These are phyloP conservation scores for Oryzias melastigma DNA, from an alignment of 2,113 vertebrate species.

Conservation along the genomic window DNA sequence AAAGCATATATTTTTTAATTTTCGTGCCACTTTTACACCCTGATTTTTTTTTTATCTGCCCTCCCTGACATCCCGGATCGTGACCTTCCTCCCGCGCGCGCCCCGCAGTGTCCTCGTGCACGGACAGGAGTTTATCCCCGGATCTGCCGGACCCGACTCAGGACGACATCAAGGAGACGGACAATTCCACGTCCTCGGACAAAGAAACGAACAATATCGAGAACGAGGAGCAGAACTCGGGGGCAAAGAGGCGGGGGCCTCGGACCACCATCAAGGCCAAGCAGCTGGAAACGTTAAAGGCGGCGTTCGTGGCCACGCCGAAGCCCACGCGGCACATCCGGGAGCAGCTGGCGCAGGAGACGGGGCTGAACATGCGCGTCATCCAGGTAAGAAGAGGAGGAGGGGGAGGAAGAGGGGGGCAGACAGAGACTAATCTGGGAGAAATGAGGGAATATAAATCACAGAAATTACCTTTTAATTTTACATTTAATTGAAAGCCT, in stretches of 20 bases:
- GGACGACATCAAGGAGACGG: slow-evolving; percentile 95
- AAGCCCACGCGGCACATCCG: slow-evolving; percentile 96
- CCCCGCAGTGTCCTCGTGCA: slow-evolving; percentile 93
- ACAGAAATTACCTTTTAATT: slow-evolving; percentile 40
- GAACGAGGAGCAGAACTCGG: slow-evolving; percentile 94
- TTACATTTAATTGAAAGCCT: slow-evolving; percentile 40
- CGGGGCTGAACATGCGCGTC: slow-evolving; percentile 95
- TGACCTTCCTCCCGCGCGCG: slow-evolving; percentile 52
- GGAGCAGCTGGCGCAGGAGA: slow-evolving; percentile 96
- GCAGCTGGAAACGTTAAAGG: slow-evolving; percentile 97
- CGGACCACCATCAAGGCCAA: slow-evolving; percentile 99
- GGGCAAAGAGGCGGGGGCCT: slow-evolving; percentile 89
- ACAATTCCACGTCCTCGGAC: slow-evolving; percentile 96
- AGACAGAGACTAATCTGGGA: slow-evolving; percentile 27
- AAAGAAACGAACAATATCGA: slow-evolving; percentile 97
- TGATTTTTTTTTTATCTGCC: not conserved
- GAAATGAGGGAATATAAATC: slow-evolving; percentile 42
- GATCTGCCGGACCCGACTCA: slow-evolving; percentile 91
- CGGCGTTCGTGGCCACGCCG: slow-evolving; percentile 94
- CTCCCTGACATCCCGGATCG: slow-evolving; percentile 34
- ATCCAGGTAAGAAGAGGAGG: slow-evolving; percentile 84
- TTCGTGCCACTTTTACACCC: not conserved
- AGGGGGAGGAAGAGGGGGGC: not conserved
- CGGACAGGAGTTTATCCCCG: slow-evolving; percentile 96
- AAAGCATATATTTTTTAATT: not conserved